These are phyloP conservation scores for Fragum fragum DNA, from an alignment of 2,888 invertebrate species.

Conservation along the genomic window DNA sequence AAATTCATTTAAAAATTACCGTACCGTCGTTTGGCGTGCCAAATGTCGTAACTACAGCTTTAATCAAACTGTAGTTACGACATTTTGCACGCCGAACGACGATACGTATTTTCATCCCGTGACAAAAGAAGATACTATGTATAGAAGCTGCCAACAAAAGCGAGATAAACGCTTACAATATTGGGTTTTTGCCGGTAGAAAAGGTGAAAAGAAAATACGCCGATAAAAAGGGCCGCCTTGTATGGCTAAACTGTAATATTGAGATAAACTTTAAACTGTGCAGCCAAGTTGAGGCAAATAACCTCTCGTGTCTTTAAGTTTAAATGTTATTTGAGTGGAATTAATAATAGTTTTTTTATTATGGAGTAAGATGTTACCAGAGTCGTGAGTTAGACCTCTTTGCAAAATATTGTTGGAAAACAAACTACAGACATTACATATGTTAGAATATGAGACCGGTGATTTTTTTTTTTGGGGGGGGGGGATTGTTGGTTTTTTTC, in stretches of 20 bases:
- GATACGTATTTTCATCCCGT: too few relatives aligned
- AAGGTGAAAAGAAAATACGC: slow-evolving; percentile 26
- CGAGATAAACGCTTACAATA: slow-evolving; percentile 12
- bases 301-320: background rate
- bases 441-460: too few relatives aligned
- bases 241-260: background rate
- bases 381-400: background rate
- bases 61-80: too few relatives aligned
- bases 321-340: background rate
- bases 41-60: too few relatives aligned
- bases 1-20: too few relatives aligned
- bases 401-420: too few relatives aligned
- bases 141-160: background rate
- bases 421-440: too few relatives aligned
- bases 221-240: slow-evolving; percentile 17
- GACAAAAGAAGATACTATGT: background rate
- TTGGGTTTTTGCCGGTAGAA: slow-evolving; percentile 5
- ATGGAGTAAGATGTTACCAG: slow-evolving; percentile 1
- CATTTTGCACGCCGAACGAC: too few relatives aligned
- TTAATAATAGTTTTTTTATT: too few relatives aligned
- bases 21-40: too few relatives aligned
- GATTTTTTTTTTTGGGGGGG: too few relatives aligned
- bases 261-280: slow-evolving; percentile 11
- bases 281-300: background rate
- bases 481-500: too few relatives aligned